Base-by-base conservation (phyloP, 1,140 invertebrate species). In the Araneus ventricosus region DNA sequence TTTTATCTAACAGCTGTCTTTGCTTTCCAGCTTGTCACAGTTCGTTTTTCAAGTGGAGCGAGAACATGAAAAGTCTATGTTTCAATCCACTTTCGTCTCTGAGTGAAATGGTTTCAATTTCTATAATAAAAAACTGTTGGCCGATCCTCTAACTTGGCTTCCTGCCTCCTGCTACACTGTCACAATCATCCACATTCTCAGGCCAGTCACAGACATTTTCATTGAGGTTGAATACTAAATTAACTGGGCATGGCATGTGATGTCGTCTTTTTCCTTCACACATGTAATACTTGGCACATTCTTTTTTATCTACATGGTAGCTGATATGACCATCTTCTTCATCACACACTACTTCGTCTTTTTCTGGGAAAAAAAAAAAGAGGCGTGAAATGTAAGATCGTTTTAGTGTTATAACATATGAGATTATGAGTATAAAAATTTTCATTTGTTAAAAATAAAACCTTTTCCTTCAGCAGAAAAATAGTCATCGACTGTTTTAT, bases 161-260 rank as follows among this genome's bases (percentile, higher is more conserved):
- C 59, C 61, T 61, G 17, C n/a, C 70, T n/a, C 92, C 92, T 22
- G 70, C 39, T 30, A 93, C 92, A 20, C 52, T 94, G 1, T 30
- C 59, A 41, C 98, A 99, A 14, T 97, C 97, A 95, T 98, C 98
- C 0, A 99, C 98, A 94, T 99, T 99, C 95, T 99, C 98, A 0
- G 98, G 98, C 98, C 98, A 99, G 96, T 99, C 98, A 95, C 98
- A 99, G 0, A 99, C 98, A 95, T 98, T 99, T 95, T 99, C 97
- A 95, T 98, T 98, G 2, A 97, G 97, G 96, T 99, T 99, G 96
- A 99, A 99, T 0, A 99, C 98, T 41, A 99, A 96, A 95, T 99
- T 98, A n/a, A 97, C 96, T 1, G 98, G 98, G 95, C 98, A 99
- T n/a, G 98, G 98, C 98, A 99, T 99, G 96, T 99, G 98, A 95